These are phyloP conservation scores for Peromyscus eremicus DNA, from an alignment of 2,797 vertebrate genomes.

Conservation along the genomic window DNA sequence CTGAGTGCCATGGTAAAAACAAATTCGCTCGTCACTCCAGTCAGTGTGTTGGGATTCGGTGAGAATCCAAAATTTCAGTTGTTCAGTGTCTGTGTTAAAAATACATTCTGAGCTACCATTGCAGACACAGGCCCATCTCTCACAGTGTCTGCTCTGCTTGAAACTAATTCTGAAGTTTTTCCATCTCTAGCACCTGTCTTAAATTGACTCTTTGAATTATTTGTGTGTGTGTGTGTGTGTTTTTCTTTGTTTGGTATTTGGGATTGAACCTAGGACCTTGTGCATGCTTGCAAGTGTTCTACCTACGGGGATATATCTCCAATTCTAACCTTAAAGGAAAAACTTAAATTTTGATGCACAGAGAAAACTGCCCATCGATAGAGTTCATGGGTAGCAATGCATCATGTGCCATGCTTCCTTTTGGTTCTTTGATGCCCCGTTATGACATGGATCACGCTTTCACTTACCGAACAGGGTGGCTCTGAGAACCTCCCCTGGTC, in stretches of 20 bases:
- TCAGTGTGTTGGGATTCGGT: background rate
- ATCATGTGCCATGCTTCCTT: too few relatives aligned
- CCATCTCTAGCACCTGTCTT: background rate
- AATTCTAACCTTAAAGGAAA: background rate
- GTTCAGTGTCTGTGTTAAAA: background rate
- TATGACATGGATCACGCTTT: background rate
- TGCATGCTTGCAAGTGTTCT: too few relatives aligned
- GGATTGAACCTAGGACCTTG: background rate
- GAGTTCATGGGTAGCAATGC: rapidly evolving
- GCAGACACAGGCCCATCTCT: background rate
- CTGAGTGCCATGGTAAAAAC: background rate
- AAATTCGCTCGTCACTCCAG: background rate
- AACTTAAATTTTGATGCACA: background rate
- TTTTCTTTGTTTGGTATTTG: background rate
- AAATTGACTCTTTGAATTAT: background rate
- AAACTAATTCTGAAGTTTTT: background rate
- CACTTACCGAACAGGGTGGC: background rate
- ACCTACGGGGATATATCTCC: background rate
- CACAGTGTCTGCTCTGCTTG: background rate
- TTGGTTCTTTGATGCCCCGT: background rate
- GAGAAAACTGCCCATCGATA: background rate
- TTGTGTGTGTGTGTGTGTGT: background rate
- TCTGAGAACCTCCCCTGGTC: background rate
- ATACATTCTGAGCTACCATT: background rate
- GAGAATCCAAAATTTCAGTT: background rate